Evolutionary conservation across 2,113 vertebrate species (phyloP), one percentile per base, ranked within the genome.

Genomic region (Mastomys natalensis): DNA sequence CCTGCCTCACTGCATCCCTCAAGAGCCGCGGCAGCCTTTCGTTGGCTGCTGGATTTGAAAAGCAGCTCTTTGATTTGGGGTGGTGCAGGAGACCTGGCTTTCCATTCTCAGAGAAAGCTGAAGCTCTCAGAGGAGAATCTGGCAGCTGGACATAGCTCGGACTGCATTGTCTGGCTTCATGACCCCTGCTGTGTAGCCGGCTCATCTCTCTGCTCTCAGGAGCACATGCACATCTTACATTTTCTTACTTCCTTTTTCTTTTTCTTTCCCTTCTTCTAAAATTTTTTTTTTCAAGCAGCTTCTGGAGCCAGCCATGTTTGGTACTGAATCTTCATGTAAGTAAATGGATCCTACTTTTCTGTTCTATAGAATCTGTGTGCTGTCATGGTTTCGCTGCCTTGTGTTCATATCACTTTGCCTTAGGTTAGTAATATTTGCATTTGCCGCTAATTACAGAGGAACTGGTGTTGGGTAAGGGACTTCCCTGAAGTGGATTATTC

Each of bases 301-400:
- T 99, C 99, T 98, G 99, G 97, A 98, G 98, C 98, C 99, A 99
- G 99, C 99, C 99, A 99, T 99, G 99, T 99, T 99, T 99, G 99
- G 99, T 99, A 99, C 99, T 95, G 99, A 99, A 98, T 99, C 99
- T 96, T 99, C 99, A 99, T 99, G 99, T 99, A 99, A 99, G 99
- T 99, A 99, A 98, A 98, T 74, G 96, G 93, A 98, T 98, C 92
- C 92, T 86, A 91, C 98, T 98, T 98, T 95, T 94, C 97, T 97
- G 96, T 95, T 98, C 21, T 97, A 95, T 93, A 96, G 97, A 96
- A 72, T 94, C 93, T 89, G 97, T 86, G 97, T 95, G 95, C 97
- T 98, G 74, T 96, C 95, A 92, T 94, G 1, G 62, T 95, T 89
- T 92, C 91, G 40, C 82, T 96, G 84, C 37, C 92, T 97, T 89